Evolutionary conservation across 1,140 invertebrate species (phyloP), one percentile per base, ranked within the genome.

Genomic region (Telenomus remus): DNA sequence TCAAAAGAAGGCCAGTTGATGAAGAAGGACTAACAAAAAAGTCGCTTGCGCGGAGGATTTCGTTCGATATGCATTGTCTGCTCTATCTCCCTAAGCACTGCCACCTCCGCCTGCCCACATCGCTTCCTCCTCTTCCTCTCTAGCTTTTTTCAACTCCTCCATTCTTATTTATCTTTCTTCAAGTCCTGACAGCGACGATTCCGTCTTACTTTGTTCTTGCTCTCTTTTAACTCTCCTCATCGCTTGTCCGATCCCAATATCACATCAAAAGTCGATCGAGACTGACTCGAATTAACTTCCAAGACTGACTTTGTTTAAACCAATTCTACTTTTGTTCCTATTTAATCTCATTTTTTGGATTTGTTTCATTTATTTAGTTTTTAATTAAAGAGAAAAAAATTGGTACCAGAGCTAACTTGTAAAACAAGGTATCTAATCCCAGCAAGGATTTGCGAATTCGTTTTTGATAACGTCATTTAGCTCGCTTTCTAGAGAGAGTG

Each of bases 41-140:
- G 35, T 15, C 63, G 43, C 59, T 34, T 63, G 47, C 19, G 35
- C 11, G 65, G 53, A 48, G 44, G 53, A 51, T 63, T 69, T 66
- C 69, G 71, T 64, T 75, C 76, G 59, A 76, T 79, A 79, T 77
- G 75, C 75, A 77, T 78, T 78, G 77, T 79, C 79, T 79, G 70
- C 48, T 46, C 44, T 71, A 57, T 78, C 68, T 70, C 71, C 71
- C 72, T 68, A 57, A 57, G 60, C 72, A 14, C 14, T 15, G 47
- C 57, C 16, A 16, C 60, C 14, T 42, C 37, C 27, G 16, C 64
- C 39, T 14, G 51, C 55, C 14, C 27, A 5, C 15, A 37, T 16
- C 51, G 11, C 34, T 27, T 65, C 55, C 56, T 13, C 57, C 19
- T 15, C n/a, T 39, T 43, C 44, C 13, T 14, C 27, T 57, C 34